Conservation (phyloP, 2,113 vertebrate genomes). For the Lycocorax pyrrhopterus region DNA sequence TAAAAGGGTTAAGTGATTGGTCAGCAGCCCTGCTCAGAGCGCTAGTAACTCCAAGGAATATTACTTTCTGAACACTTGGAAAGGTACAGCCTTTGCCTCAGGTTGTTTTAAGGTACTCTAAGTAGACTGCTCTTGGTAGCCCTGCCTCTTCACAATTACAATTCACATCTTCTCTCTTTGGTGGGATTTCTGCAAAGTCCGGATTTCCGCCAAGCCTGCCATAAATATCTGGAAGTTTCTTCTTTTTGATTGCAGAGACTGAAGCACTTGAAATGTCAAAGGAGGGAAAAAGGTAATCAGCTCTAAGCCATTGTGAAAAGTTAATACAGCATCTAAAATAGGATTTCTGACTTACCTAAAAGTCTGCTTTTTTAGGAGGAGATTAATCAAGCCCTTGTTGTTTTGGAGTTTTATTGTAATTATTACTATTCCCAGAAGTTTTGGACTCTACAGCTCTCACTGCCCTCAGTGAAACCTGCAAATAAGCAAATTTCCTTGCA, state of each 20-base stretch:
- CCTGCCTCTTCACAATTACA: not conserved
- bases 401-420: not conserved
- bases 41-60: not conserved
- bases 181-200: not conserved
- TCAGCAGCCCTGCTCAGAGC: not conserved
- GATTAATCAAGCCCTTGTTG: not conserved
- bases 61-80: not conserved
- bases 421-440: not conserved
- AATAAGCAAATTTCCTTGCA: not conserved
- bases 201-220: not conserved
- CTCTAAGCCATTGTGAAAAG: not conserved
- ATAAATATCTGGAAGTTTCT: not conserved
- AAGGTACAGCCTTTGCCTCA: not conserved
- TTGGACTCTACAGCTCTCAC: not conserved
- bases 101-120: not conserved
- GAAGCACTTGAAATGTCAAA: not conserved
- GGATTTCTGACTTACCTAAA: not conserved
- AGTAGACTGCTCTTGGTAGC: not conserved
- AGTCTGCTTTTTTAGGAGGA: not conserved
- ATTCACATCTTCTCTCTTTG: not conserved
- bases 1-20: not conserved
- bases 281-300: not conserved
- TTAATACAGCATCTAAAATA: not conserved
- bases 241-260: not conserved
- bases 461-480: not conserved